These are phyloP conservation scores for Scotopteryx bipunctaria DNA, from an alignment of 2,888 invertebrate genomes.

Conservation along the genomic window DNA sequence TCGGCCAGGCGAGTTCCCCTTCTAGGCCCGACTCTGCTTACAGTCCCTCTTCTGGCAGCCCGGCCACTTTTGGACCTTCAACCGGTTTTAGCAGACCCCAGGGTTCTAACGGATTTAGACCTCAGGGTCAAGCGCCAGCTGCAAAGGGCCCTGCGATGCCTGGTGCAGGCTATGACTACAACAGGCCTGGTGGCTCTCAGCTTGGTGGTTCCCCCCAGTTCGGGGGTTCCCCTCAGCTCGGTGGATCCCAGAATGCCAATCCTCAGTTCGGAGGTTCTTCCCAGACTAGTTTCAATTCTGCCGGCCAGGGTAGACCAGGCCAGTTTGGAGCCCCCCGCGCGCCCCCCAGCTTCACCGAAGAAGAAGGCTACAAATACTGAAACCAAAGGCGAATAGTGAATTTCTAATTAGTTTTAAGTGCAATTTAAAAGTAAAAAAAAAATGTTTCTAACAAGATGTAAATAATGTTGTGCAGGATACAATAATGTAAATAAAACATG, in stretches of 20 bases:
- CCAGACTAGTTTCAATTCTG: conserved; percentile 33
- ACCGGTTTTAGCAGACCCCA: conserved; percentile 31
- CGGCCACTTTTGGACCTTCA: conserved; percentile 16
- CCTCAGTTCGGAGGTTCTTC: conserved; percentile 7
- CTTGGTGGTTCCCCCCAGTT: conserved; percentile 17
- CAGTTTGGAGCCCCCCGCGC: conserved; percentile 70
- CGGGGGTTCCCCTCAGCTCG: conserved; percentile 17
- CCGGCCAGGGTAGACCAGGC: conserved; percentile 37
- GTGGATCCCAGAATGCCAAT: too few species aligned
- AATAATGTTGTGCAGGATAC: conserved; percentile 48
- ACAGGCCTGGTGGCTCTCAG: conserved; percentile 36
- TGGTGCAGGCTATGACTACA: conserved; percentile 37
- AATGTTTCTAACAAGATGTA: conserved; percentile 35
- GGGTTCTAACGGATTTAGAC: conserved; percentile 30
- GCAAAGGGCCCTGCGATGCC: conserved; percentile 23
- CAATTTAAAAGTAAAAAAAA: conserved; percentile 53
- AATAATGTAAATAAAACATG: conserved; percentile 48
- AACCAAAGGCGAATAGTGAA: conserved; percentile 55
- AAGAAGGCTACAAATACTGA: conserved; percentile 76
- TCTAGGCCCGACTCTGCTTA: conserved; percentile 12
- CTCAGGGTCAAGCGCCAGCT: conserved; percentile 16
- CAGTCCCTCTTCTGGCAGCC: conserved; percentile 19
- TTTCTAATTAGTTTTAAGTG: conserved; percentile 41
- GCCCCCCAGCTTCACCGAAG: conserved; percentile 70
- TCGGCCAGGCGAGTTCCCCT: conserved; percentile 29